Evolutionary conservation across 2,888 invertebrate genomes (phyloP).

Genomic region (Melieria crassipennis): DNA sequence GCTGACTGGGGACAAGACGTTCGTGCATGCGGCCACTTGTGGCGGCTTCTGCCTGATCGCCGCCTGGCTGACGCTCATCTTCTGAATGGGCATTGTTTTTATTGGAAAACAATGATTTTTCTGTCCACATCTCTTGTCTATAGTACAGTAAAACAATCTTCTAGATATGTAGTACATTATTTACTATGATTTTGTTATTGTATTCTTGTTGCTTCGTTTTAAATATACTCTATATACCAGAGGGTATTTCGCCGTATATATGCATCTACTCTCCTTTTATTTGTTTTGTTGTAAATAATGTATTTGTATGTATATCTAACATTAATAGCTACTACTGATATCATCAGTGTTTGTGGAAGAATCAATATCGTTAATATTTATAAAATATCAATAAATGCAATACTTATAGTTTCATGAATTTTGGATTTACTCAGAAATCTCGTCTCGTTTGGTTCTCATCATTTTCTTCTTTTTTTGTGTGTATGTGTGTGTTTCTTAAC

Average conservation of each 20-base stretch:
- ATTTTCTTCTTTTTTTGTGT: not conserved
- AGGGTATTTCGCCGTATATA: not conserved
- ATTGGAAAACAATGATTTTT: conserved; percentile 7
- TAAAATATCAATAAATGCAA: conserved; percentile 8
- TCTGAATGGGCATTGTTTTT: conserved; percentile 67
- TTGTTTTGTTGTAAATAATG: not conserved
- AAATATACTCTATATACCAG: not conserved
- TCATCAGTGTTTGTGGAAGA: conserved; percentile 26
- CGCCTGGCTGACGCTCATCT: conserved; percentile 86
- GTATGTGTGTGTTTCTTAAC: not conserved
- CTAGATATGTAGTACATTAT: no score
- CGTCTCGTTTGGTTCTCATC: not conserved
- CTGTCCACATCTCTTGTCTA: not conserved
- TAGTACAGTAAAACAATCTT: no score
- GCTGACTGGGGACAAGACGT: conserved; percentile 79
- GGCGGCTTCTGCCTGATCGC: conserved; percentile 90
- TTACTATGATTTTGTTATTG: not conserved
- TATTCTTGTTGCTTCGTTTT: not conserved
- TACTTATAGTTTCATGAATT: conserved; percentile 5
- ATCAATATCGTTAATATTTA: conserved; percentile 23
- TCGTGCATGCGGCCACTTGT: conserved; percentile 82
- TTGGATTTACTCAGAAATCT: conserved; percentile 8
- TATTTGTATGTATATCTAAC: conserved; percentile 8
- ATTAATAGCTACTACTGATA: conserved; percentile 26
- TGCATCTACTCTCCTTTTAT: not conserved